Conservation (phyloP, 2,888 invertebrate genomes). For the Dyspetes luteomarginatus region DNA sequence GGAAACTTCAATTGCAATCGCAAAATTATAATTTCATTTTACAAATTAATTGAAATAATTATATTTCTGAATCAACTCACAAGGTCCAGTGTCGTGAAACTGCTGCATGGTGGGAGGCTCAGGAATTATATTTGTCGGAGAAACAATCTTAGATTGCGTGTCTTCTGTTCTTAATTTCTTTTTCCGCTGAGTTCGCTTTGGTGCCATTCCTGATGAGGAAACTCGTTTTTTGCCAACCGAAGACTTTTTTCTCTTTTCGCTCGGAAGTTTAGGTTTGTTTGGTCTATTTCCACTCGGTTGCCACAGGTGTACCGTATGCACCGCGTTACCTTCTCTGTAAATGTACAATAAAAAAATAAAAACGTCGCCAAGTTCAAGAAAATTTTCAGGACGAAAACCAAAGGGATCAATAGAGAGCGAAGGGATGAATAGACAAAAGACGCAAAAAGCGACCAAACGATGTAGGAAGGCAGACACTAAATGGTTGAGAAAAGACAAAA, state of each 20-base stretch:
- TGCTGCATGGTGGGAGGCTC: conserved; percentile 72
- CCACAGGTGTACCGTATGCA: conserved; percentile 82
- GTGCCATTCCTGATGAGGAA: conserved; percentile 33
- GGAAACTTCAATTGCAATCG: too few relatives aligned
- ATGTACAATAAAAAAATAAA: background rate
- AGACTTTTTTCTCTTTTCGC: conserved; percentile 76
- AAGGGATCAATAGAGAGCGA: too few relatives aligned
- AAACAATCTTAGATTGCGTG: conserved; percentile 66
- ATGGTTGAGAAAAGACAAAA: too few relatives aligned
- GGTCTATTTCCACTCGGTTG: conserved; percentile 82
- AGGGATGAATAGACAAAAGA: too few relatives aligned
- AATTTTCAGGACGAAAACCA: background rate
- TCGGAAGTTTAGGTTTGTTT: conserved; percentile 76
- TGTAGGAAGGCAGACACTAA: too few relatives aligned
- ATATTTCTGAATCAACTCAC: conserved; percentile 68
- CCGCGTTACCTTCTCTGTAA: conserved; percentile 80
- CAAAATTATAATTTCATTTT: too few relatives aligned
- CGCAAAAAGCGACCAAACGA: too few relatives aligned
- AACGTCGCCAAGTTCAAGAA: background rate
- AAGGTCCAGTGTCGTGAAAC: conserved; percentile 74
- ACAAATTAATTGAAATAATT: too few relatives aligned
- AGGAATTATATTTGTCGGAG: conserved; percentile 71
- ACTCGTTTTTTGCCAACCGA: conserved; percentile 70
- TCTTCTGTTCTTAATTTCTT: conserved; percentile 67
- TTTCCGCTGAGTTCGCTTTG: conserved; percentile 67